These are phyloP conservation scores for Caenorhabditis brenneri DNA, from an alignment of 1,140 invertebrate genomes.

Conservation along the genomic window DNA sequence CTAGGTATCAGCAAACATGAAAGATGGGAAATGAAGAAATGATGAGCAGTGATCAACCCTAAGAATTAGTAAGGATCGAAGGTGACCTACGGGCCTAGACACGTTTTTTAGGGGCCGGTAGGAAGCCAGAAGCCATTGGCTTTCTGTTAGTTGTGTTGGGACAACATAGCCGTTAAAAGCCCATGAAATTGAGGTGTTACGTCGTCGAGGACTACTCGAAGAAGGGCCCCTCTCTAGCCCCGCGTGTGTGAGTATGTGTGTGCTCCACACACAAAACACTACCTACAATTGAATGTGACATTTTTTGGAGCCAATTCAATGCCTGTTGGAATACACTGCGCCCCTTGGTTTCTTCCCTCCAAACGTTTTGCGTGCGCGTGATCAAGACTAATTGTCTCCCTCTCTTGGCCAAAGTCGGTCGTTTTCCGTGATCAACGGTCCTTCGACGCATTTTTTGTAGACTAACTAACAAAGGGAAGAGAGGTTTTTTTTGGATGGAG, in stretches of 20 bases:
- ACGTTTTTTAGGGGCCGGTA: neutral
- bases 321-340: slow-evolving; percentile 34
- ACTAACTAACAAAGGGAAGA: neutral
- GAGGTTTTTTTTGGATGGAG: neutral
- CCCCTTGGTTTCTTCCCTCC: slow-evolving; percentile 28
- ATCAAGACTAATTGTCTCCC: slow-evolving; percentile 29
- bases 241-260: neutral
- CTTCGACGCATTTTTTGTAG: neutral
- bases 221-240: neutral
- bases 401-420: neutral
- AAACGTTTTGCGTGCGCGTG: slow-evolving; percentile 39
- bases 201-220: slow-evolving; percentile 34
- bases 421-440: slow-evolving; percentile 25
- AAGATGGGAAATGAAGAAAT: neutral
- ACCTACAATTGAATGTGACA: slow-evolving; percentile 43
- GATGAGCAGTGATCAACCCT: neutral
- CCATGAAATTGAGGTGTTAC: slow-evolving; percentile 43
- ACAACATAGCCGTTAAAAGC: slow-evolving; percentile 39
- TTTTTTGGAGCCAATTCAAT: slow-evolving; percentile 43
- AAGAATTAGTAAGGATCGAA: neutral
- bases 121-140: slow-evolving; percentile 36
- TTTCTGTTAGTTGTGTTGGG: slow-evolving; percentile 33
- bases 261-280: slow-evolving; percentile 9
- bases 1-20: slow-evolving; percentile 31
- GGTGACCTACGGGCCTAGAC: neutral